Conservation (phyloP, 2,888 invertebrate species). For the Drosophila melanosoma region DNA sequence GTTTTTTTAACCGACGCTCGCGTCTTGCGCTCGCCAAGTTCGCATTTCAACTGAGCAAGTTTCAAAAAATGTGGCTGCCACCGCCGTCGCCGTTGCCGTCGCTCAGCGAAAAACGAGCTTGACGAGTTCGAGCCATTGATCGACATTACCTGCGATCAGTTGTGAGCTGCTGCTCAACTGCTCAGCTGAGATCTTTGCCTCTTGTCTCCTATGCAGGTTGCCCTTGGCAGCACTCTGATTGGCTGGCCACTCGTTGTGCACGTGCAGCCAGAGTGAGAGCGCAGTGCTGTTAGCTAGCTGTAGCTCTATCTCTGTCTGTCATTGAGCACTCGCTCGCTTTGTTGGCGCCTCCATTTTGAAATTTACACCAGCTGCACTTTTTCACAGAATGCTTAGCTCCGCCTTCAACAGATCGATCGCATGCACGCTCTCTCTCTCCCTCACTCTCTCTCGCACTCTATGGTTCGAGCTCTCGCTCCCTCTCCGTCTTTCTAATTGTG, state of each 20-base stretch:
- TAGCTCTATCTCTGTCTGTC: conserved; percentile 38
- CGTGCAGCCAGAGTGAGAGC: conserved; percentile 35
- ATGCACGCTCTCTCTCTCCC: conserved; percentile 8
- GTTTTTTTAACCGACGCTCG: conserved; percentile 61
- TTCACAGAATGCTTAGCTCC: conserved; percentile 62
- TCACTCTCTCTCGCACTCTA: neutral
- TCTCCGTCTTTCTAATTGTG: conserved; percentile 68
- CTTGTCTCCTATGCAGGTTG: conserved; percentile 42
- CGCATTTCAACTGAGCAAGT: conserved; percentile 79
- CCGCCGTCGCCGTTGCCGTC: conserved; percentile 46
- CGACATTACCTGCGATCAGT: conserved; percentile 65
- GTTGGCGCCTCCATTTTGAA: conserved; percentile 84
- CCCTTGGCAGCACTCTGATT: conserved; percentile 35
- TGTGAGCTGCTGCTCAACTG: conserved; percentile 15
- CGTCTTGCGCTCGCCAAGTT: conserved; percentile 76
- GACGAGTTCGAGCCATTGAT: conserved; percentile 76
- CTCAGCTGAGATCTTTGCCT: conserved; percentile 13
- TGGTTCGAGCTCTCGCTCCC: neutral
- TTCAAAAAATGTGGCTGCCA: conserved; percentile 61
- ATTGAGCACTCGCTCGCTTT: conserved; percentile 31
- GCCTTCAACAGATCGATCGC: conserved; percentile 47
- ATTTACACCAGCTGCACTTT: conserved; percentile 69
- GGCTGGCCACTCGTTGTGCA: conserved; percentile 14
- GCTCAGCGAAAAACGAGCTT: conserved; percentile 66
- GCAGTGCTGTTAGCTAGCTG: conserved; percentile 5